Base-by-base conservation (phyloP, 1,140 invertebrate species). In the Trichoplusia ni region DNA sequence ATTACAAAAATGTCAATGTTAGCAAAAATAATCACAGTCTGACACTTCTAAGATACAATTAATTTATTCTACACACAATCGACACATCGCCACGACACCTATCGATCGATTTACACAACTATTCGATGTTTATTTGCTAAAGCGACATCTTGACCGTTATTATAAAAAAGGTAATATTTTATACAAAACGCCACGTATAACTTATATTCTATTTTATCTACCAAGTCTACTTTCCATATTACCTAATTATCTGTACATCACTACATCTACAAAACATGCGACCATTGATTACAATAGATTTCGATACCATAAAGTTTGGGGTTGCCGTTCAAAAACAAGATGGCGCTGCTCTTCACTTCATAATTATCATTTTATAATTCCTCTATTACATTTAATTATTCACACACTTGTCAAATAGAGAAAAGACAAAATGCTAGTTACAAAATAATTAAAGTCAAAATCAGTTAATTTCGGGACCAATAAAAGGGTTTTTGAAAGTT, bases 21-120 rank as follows among this genome's bases (percentile, higher is more conserved):
- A 90, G 83, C 87, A 90, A 84, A 84, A 85, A 90, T 84, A 90
- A 90, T 90, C 87, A 90, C 87, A 90, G 87, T 89, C 83, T 76
- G 80, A 87, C 83, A 86, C 87, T 81, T 82, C 68, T 72, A 81
- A 64, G 58, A 65, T 71, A 67, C 60, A 73, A 47, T 47, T n/a
- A 47, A 60, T 46, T 44, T 29, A 46, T 35, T 60, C 27, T 46
- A 47, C 54, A 31, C 14, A 16, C 44, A 40, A 46, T 23, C 25
- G 27, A 35, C n/a, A 21, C 29, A 31, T 47, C 29, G 40, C 0
- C 16, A 2, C 38, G 21, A 46, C 56, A 59, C 6, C 35, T 42
- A 19, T 4, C 56, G 40, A 18, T 11, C 33, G 21, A 38, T 38
- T 40, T 40, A 44, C 29, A 40, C 56, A 46, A 46, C 29, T 46